Evolutionary conservation across 2,797 vertebrate species (phyloP).

Genomic region (Bovichtus diacanthus): DNA sequence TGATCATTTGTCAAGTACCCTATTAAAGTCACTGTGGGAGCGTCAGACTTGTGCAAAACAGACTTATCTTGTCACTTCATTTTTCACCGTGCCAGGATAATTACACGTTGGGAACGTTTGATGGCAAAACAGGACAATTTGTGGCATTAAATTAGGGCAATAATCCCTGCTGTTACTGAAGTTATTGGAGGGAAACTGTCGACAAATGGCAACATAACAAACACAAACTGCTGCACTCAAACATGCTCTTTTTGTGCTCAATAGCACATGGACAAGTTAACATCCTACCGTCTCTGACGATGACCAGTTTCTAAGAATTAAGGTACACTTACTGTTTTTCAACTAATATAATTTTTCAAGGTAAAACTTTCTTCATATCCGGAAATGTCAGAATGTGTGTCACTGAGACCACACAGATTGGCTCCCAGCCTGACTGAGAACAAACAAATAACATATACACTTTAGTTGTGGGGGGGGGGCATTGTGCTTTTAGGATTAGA

Average conservation of each 20-base stretch:
- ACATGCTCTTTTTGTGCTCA: background rate
- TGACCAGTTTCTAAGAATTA: background rate
- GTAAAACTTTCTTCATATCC: slow-evolving; percentile 14
- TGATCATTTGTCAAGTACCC: slow-evolving; percentile 38
- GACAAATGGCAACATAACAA: background rate
- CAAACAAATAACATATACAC: background rate
- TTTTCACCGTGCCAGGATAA: slow-evolving; percentile 32
- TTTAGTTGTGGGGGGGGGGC: background rate
- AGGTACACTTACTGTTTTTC: background rate
- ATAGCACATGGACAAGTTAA: background rate
- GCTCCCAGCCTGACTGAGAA: background rate
- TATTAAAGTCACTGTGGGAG: slow-evolving; percentile 50
- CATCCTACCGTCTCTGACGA: too few species aligned
- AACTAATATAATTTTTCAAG: background rate
- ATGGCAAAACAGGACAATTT: slow-evolving; percentile 43
- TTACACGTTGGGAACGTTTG: slow-evolving; percentile 36
- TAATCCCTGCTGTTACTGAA: slow-evolving; percentile 27
- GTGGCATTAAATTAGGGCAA: slow-evolving; percentile 28
- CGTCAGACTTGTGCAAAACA: slow-evolving; percentile 29
- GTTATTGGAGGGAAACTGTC: slow-evolving; percentile 9
- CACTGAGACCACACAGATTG: background rate
- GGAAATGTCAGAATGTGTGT: background rate
- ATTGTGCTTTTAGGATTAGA: slow-evolving; percentile 27
- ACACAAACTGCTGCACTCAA: background rate
- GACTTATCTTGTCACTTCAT: slow-evolving; percentile 17